Evolutionary conservation across 2,113 vertebrate species (phyloP), one percentile per base, ranked within the genome.

Genomic region (Phycodurus eques): DNA sequence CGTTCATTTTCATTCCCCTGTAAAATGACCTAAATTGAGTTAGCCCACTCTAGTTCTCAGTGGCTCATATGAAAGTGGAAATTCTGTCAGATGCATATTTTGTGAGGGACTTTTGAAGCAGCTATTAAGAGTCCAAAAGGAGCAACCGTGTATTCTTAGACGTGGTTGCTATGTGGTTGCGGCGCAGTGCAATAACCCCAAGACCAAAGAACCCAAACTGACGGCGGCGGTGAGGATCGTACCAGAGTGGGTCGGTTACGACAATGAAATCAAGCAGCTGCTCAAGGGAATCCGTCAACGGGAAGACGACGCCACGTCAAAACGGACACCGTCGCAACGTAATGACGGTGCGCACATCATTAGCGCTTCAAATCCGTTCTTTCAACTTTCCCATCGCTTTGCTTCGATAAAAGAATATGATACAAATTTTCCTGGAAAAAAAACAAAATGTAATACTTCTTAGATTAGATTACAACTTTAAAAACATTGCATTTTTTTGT

Each of bases 191-290:
- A 98, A 99, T 88, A 99, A 99, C 83, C 98, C 98, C 20, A 96
- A 95, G 82, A 99, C 98, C 70, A 99, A 99, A 88, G 98, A 99
- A 88, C 97, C 98, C 27, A 99, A 99, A 86, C 81, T 99, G 43
- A 89, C 93, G 71, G 98, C 98, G 7, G 97, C 98, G 19, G 90
- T 92, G 5, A 88, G 97, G 64, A 99, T 98, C 59, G 94, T 98
- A 75, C 95, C 98, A 0, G 96, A 99, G 71, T 98, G 97, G 97
- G 86, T 88, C 2, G 88, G 93, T 12, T 98, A 99, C 53, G 97
- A 99, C 80, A 82, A 83, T 1, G 94, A 98, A 85, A 95, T 99
- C 80, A 93, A 93, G 7, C 84, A 80, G 51, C 78, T 98, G 12
- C 90, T 98, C 76, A 85, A 92, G 39, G 81, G 57, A 3, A 77